phyloP scores from a whole-genome alignment of 2,797 vertebrate genomes.

The Aulostomus chinensis region DNA sequence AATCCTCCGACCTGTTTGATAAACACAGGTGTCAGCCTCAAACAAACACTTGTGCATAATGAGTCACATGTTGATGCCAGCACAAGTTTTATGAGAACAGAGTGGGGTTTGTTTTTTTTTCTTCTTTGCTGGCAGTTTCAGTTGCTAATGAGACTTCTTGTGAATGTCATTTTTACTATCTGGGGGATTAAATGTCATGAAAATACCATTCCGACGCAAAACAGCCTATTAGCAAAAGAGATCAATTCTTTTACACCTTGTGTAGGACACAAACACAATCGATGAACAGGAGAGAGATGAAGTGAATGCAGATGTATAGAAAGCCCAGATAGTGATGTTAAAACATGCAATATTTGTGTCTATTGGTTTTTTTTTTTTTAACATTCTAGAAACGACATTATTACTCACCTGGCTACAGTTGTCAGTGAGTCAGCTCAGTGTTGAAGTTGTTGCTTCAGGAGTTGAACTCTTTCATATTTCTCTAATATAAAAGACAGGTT shows the following conservation, averaged over 20 bases:
- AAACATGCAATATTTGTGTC: background rate
- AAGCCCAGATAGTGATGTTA: too few relatives aligned
- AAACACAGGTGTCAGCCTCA: conserved; percentile 46
- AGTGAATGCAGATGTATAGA: too few relatives aligned
- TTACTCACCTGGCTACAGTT: conserved; percentile 68
- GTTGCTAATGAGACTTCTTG: conserved; percentile 31
- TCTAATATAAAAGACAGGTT: conserved; percentile 49
- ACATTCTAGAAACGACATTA: conserved; percentile 27
- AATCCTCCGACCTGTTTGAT: conserved; percentile 28
- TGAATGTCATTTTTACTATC: conserved; percentile 38
- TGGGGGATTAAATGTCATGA: conserved; percentile 21
- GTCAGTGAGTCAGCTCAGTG: conserved; percentile 58
- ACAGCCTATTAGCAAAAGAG: background rate
- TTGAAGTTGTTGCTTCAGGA: conserved; percentile 62
- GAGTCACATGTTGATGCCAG: conserved; percentile 37
- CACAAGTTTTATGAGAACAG: conserved; percentile 24
- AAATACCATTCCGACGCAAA: conserved; percentile 17
- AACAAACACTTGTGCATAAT: too few relatives aligned
- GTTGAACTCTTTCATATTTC: conserved; percentile 44
- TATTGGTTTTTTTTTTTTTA: conserved; percentile 17
- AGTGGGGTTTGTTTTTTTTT: conserved; percentile 8
- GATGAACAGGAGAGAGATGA: conserved; percentile 1
- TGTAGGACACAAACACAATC: background rate
- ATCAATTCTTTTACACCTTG: background rate
- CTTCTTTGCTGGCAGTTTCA: conserved; percentile 32